Evolutionary conservation across 2,888 invertebrate species (phyloP), one percentile per base, ranked within the genome.

Genomic region (Agrenia bidenticulata): DNA sequence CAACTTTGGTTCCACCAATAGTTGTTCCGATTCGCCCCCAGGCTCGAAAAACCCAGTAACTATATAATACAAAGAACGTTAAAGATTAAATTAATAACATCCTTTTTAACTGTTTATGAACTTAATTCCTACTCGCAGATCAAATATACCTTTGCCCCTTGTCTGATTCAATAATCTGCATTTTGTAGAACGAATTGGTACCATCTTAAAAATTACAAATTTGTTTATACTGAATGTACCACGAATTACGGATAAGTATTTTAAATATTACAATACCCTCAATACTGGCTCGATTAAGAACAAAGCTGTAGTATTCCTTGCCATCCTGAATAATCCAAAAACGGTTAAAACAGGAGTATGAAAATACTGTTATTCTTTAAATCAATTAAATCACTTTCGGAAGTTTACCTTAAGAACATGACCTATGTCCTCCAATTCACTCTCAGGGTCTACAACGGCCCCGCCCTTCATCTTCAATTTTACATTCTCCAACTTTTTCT

Each of bases 1-100:
- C 87, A 1, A 88, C 70, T 78, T 88, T 90, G 26, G 80, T 84
- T 17, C 85, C 86, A 4, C 98, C 98, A 76, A 95, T 91, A 0
- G 88, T 89, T 0, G 98, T 99, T 2, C 98, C 97, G 74, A 97
- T 94, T 65, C 98, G 86, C 13, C 99, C 99, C 98, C 98, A 99
- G 0, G 94, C 17, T 81, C 81, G 65, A 17, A 41, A 61, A 17
- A 61, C 11, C 59, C 49, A 41, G 27, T 63, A 56, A 15, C 56
- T 57, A 19, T 19, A 62, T 50, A 63, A 45, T 56, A 42, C 32
- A 32, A 32, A 32, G 32, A 32, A 13, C 7, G 17, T 15, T 27
- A 50, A 66, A 24, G 9, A n/a, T n/a, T n/a, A n/a, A n/a, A n/a
- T n/a, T n/a, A n/a, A n/a, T n/a, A n/a, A n/a, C n/a, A n/a, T n/a